Percentiles rank a stretch among this genome's conserved stretches.
Evolutionary conservation across 2,888 invertebrate species (phyloP).

Genomic region (Brachylomia viminalis): DNA sequence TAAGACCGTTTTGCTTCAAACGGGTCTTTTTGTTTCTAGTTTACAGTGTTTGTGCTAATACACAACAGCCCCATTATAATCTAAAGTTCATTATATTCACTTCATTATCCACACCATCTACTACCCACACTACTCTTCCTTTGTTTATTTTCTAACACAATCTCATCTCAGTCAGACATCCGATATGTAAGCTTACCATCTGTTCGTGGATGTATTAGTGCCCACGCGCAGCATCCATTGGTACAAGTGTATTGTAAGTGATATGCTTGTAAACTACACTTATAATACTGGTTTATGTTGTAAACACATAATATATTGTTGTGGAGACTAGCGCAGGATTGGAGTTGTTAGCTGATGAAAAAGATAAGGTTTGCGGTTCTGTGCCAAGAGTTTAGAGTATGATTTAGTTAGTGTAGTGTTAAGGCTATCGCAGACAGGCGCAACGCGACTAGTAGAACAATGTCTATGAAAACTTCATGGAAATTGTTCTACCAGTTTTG

Average conservation of each 20-base stretch:
- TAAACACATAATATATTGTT: not conserved
- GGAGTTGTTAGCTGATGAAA: not conserved
- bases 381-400: not conserved
- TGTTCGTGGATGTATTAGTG: not conserved
- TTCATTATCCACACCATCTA: not conserved
- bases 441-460: too few species aligned
- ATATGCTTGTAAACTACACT: conserved; percentile 17
- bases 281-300: not conserved
- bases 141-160: conserved; percentile 27
- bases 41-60: not conserved
- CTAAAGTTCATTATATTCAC: not conserved
- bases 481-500: too few species aligned
- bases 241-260: not conserved
- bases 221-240: not conserved
- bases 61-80: not conserved
- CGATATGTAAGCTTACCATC: conserved; percentile 17
- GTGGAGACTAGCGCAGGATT: not conserved
- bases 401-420: not conserved
- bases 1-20: too few species aligned
- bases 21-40: not conserved
- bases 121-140: not conserved
- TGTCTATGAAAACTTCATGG: too few species aligned
- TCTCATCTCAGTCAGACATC: conserved; percentile 8
- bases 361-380: not conserved
- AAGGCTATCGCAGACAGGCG: too few species aligned